Evolutionary conservation across 2,113 vertebrate species (phyloP).

Genomic region (Tetrax tetrax): DNA sequence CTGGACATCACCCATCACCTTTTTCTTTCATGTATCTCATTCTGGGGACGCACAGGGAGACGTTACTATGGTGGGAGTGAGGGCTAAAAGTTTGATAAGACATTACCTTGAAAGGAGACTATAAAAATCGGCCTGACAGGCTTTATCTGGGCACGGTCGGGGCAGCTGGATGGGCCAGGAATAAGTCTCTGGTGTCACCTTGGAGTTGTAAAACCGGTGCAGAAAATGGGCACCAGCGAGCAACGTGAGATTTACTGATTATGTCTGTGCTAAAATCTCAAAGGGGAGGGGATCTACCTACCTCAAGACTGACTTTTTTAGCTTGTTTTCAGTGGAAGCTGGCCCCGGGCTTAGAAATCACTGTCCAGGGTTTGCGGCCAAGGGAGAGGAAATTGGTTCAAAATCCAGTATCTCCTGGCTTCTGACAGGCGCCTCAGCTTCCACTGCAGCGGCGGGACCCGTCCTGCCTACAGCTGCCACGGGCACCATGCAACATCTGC

Average conservation of each 20-base stretch:
- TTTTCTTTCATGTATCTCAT: accelerated
- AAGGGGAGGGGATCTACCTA: neutral
- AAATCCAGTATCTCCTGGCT: neutral
- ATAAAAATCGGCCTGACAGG: neutral
- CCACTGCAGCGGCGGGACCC: neutral
- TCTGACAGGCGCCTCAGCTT: neutral
- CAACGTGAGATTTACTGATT: neutral
- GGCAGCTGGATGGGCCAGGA: neutral
- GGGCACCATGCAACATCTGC: accelerated
- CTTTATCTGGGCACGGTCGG: neutral
- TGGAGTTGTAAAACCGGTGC: neutral
- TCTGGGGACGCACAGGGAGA: neutral
- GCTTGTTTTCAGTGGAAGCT: neutral
- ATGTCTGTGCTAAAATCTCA: neutral
- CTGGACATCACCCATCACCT: accelerated
- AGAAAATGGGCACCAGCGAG: neutral
- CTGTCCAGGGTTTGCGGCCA: neutral
- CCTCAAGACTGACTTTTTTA: neutral
- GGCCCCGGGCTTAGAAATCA: neutral
- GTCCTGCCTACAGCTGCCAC: neutral
- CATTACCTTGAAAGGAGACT: neutral
- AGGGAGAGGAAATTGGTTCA: neutral
- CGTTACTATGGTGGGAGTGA: neutral
- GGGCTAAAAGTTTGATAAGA: neutral
- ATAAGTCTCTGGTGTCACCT: neutral